Conservation (phyloP, 2,113 vertebrate genomes). For the Psittacula cyanocephala region DNA sequence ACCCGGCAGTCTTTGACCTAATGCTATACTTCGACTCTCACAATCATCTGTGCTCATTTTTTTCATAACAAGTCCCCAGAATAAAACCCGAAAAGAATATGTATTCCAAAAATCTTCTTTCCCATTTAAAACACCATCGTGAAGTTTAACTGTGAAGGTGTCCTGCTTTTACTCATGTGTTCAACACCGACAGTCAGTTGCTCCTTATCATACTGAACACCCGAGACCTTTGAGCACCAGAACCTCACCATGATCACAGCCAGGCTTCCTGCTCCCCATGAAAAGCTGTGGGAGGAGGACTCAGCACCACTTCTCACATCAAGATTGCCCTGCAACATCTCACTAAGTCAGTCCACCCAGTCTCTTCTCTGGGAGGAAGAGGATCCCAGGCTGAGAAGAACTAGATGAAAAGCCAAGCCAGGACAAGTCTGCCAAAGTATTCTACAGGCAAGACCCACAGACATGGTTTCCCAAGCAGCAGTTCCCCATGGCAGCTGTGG, state of each 20-base stretch:
- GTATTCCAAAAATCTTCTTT: neutral
- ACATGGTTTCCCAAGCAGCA: neutral
- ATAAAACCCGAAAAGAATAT: neutral
- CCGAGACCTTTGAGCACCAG: neutral
- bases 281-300: neutral
- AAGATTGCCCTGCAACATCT: neutral
- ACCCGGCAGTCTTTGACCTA: neutral
- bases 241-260: neutral
- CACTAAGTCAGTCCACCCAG: neutral
- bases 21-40: neutral
- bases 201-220: neutral
- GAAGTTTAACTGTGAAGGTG: neutral
- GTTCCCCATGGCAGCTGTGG: neutral
- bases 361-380: neutral
- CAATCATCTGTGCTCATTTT: neutral
- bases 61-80: neutral
- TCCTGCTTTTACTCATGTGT: neutral
- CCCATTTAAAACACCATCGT: neutral
- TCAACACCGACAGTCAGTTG: neutral
- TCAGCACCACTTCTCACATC: neutral
- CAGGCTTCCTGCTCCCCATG: neutral
- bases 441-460: neutral
- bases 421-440: rapidly evolving
- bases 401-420: neutral
- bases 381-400: neutral